Conservation (phyloP, 2,113 vertebrate species). For the Colaptes auratus region DNA sequence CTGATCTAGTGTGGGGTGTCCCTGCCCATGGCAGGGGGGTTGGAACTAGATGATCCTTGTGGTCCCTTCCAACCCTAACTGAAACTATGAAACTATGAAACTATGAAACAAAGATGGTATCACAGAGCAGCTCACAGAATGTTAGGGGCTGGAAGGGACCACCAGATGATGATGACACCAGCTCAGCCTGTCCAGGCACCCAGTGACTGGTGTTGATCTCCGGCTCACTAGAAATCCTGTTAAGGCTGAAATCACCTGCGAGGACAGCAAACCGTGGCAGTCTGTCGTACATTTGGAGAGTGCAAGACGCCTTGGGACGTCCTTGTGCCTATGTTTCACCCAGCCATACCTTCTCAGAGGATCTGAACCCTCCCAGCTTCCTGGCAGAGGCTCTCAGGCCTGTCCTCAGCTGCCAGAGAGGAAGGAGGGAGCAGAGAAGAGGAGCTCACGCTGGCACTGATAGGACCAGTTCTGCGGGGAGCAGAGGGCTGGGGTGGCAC, state of each 20-base stretch:
- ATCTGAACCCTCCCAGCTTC: not conserved
- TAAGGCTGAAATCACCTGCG: not conserved
- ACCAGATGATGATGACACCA: rapidly evolving
- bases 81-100: no score
- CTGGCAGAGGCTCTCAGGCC: not conserved
- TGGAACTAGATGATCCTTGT: no score
- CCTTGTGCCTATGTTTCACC: rapidly evolving
- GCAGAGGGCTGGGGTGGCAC: not conserved
- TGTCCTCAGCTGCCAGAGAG: not conserved
- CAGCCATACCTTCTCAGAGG: rapidly evolving
- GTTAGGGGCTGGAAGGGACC: no score
- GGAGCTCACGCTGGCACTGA: rapidly evolving
- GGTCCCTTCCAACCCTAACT: no score
- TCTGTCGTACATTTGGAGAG: rapidly evolving
- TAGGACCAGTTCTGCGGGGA: not conserved
- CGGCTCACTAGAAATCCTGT: rapidly evolving
- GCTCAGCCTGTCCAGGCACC: not conserved
- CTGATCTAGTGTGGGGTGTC: no score
- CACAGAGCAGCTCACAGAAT: no score
- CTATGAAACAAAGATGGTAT: not conserved
- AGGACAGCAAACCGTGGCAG: not conserved
- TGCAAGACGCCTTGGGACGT: not conserved
- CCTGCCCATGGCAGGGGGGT: no score
- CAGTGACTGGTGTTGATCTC: not conserved
- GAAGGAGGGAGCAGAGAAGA: not conserved